phyloP scores from a whole-genome alignment of 2,113 vertebrate species.

The Phylloscopus whistleri region DNA sequence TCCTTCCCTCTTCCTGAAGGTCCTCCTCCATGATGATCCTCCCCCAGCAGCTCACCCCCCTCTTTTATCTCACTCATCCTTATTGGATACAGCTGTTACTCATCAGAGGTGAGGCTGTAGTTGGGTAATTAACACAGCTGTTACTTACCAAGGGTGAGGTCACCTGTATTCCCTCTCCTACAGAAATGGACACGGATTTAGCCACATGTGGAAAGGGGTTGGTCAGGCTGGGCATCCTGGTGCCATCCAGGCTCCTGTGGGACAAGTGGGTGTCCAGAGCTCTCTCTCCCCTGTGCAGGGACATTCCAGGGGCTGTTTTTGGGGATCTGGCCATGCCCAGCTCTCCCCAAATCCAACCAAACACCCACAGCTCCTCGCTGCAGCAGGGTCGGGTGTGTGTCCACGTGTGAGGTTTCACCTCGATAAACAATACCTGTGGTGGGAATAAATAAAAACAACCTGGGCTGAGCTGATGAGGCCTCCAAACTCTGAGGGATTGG shows the following conservation, averaged over 20 bases:
- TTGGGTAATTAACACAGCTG: too few relatives aligned
- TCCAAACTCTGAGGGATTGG: background rate
- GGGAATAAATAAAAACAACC: background rate
- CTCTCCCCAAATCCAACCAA: background rate
- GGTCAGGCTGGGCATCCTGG: background rate
- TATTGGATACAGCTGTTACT: too few relatives aligned
- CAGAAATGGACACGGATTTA: background rate
- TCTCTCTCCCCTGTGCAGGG: accelerated
- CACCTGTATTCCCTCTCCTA: too few relatives aligned
- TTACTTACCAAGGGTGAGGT: too few relatives aligned
- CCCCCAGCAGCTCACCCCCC: too few relatives aligned
- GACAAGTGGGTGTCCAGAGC: accelerated
- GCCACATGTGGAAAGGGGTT: accelerated
- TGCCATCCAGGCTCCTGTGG: background rate
- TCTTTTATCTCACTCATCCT: too few relatives aligned
- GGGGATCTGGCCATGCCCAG: background rate
- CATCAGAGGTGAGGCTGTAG: too few relatives aligned
- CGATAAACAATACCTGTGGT: accelerated
- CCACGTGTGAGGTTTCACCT: background rate
- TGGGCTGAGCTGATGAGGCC: background rate
- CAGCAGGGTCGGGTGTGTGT: accelerated
- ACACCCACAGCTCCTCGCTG: background rate
- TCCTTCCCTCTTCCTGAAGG: too few relatives aligned
- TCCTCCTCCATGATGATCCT: too few relatives aligned
- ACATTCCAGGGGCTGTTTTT: background rate